Percentiles rank a stretch among this genome's conserved stretches.
Conservation (phyloP, 2,113 vertebrate genomes). For the Speoplatyrhinus poulsoni region DNA sequence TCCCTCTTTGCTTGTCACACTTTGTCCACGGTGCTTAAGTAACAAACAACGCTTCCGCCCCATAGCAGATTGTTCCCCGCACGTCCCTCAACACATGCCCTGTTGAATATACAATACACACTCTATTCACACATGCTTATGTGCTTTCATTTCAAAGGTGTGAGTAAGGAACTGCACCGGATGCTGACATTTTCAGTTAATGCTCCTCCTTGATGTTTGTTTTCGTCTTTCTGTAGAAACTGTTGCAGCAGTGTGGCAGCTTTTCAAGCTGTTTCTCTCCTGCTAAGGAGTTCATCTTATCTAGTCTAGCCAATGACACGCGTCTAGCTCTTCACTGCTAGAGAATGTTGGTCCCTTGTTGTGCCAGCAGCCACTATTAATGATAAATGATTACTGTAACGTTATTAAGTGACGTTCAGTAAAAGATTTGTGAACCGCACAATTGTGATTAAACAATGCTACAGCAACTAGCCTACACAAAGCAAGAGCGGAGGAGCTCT, state of each 20-base stretch:
- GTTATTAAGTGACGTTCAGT: background rate
- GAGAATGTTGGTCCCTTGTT: no score
- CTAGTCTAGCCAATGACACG: no score
- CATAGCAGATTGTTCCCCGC: conserved; percentile 20
- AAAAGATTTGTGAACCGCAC: no score
- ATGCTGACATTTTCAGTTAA: background rate
- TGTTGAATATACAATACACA: background rate
- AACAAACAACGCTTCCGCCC: background rate
- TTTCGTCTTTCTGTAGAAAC: background rate
- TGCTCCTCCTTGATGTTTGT: background rate
- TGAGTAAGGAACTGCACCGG: background rate
- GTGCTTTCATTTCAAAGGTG: background rate
- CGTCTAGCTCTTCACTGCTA: no score
- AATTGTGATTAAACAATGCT: no score
- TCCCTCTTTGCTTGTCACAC: background rate
- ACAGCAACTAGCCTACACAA: no score
- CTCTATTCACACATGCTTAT: background rate
- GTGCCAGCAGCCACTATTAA: no score
- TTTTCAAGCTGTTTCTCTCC: no score
- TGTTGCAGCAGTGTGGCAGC: no score
- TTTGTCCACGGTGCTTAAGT: background rate
- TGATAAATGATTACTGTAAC: background rate
- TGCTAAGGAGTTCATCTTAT: no score
- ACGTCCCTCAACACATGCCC: no score
- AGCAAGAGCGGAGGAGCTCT: no score